Base-by-base conservation (phyloP, 1,140 invertebrate genomes). In the Yoshiicerus persimilis region DNA sequence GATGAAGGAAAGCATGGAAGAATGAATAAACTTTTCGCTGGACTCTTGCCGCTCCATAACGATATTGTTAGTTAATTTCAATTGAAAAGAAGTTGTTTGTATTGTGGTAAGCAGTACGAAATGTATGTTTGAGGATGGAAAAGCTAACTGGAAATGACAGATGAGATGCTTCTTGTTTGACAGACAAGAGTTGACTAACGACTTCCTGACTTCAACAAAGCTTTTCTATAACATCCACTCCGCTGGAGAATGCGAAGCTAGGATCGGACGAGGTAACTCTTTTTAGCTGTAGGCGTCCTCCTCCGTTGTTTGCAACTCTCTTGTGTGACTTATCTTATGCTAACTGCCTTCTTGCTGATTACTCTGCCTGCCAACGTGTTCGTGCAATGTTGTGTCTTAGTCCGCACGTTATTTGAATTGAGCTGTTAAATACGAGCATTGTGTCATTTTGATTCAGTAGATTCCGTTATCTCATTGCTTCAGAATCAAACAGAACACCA, bases 1-100 rank as follows among this genome's bases (percentile, higher is more conserved):
- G 27, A 90, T 87, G 64, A 90, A 90, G 6, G 77, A 56, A 80
- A 90, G 86, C 84, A 90, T 75, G 9, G 90, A 90, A 23, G 87
- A 64, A 8, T 88, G 89, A 9, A 90, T 89, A 77, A 90, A 88
- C n/a, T 89, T 90, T 64, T 90, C 90, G 1, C 83, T 47, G 16
- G 75, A 80, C 23, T 80, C 75, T 1, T 34, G 75, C 8, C 75
- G 75, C 75, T 80, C 75, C 75, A 80, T 80, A 16, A 36, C 32
- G 3, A 8, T n/a, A 1, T 77, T 80, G 62, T n/a, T 10, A 9
- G 9, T 64, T n/a, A 16, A 6, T 47, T 47, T 47, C 2, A 10
- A 10, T 4, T 47, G 2, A 20, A 47, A 2, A 47, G 11, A 16
- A 47, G n/a, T n/a, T 20, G 41, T 16, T 10, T 2, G 20, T 47